Evolutionary conservation across 2,888 invertebrate species (phyloP), one percentile per base, ranked within the genome.

Genomic region (Microctonus brassicae): DNA sequence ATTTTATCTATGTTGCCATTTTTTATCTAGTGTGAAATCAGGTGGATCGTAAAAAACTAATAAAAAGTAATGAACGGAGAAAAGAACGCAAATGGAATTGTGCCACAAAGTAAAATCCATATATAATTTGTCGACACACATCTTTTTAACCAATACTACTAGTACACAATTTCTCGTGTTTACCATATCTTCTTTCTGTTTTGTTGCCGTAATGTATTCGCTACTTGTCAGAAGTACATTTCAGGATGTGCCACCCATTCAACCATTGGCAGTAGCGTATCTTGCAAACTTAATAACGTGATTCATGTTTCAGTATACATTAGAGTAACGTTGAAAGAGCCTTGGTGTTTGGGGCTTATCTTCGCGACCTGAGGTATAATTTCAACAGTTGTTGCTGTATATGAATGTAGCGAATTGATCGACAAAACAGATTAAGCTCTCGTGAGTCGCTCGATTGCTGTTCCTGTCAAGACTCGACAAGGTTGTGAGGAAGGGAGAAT

Each of bases 241-340:
- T 52, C 53, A 53, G 52, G 55, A 36, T 55, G 39, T 63, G n/a
- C 47, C 47, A 47, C 47, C 55, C 55, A 64, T 63, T 17, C 17
- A 63, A 62, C 34, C 62, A 62, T 67, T 67, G 52, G 57, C 26
- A 55, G 53, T 10, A 42, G 67, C 61, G 67, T 72, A 72, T 72
- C 67, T 60, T 39, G 33, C 47, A 62, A 72, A 72, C 62, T 72
- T 72, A 67, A 67, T 67, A 72, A 72, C 55, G 55, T 72, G 62
- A 66, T 67, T 62, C 67, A 68, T 72, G 71, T 72, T 62, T 63
- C 20, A 29, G 13, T 42, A 67, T 55, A 52, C 61, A 62, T 58
- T 42, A 71, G 67, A 53, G 29, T 60, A 62, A 39, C 34, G 26
- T 42, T 33, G 17, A 34, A 65, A 60, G 65, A 52, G 39, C 24